A percentile compares a stretch with the other conserved stretches of the same genome.
phyloP scores from a whole-genome alignment of 1,140 invertebrate genomes.

The Acromyrmex charruanus region DNA sequence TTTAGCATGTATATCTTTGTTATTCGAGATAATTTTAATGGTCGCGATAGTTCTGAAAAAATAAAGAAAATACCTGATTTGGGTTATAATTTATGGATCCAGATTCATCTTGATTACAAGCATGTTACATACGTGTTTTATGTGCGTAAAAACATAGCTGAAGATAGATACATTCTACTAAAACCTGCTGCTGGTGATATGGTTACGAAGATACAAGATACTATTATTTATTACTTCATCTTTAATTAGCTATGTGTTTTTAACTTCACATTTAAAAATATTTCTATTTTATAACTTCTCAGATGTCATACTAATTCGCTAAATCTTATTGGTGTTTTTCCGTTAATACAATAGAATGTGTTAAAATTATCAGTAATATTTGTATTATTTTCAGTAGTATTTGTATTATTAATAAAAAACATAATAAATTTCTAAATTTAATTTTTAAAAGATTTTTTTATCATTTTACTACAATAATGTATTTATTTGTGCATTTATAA shows the following conservation, averaged over 20 bases:
- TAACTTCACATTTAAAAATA: constrained; percentile 26
- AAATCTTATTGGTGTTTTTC: not conserved
- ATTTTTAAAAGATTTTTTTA: not conserved
- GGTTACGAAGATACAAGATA: not conserved
- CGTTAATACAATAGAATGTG: not conserved
- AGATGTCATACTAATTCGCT: not conserved
- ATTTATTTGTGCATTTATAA: not conserved
- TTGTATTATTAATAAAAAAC: no score
- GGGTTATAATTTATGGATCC: constrained; percentile 55
- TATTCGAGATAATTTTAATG: constrained; percentile 4
- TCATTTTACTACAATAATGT: not conserved
- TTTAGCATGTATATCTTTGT: not conserved
- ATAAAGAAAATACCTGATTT: constrained; percentile 35
- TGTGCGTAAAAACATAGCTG: constrained; percentile 20
- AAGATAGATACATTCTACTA: constrained; percentile 49
- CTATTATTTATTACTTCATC: constrained; percentile 45
- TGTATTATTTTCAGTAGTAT: no score
- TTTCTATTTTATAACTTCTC: constrained; percentile 19
- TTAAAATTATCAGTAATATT: not conserved
- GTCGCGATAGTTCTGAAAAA: not conserved
- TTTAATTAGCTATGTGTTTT: constrained; percentile 18
- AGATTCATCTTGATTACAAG: constrained; percentile 35
- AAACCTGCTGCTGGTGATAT: constrained; percentile 29
- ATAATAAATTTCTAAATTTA: constrained; percentile 7
- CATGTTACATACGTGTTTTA: constrained; percentile 46